A percentile compares a stretch with the other conserved stretches of the same genome.
Conservation (phyloP, 2,113 vertebrate species). For the Grammomys surdaster region DNA sequence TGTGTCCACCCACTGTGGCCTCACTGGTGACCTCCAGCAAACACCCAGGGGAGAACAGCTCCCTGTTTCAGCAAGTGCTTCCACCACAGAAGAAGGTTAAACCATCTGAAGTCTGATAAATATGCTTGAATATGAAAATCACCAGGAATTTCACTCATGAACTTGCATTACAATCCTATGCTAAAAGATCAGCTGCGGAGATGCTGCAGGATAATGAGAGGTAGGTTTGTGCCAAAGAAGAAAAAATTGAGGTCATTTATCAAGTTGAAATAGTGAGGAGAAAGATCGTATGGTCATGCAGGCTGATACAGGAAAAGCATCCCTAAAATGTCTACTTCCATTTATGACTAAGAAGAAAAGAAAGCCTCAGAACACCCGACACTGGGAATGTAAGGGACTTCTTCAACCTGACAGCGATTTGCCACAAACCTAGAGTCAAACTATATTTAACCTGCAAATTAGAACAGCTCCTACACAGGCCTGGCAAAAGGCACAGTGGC, state of each 20-base stretch:
- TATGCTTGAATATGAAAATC: not conserved
- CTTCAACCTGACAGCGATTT: constrained; percentile 4
- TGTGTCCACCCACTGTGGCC: not conserved
- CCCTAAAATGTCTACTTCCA: constrained; percentile 35
- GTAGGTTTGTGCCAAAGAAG: constrained; percentile 47
- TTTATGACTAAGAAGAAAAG: constrained; percentile 42
- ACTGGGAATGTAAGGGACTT: constrained; percentile 3
- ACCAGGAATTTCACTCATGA: not conserved
- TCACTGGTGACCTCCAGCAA: not conserved
- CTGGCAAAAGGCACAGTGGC: not conserved
- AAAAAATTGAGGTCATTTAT: not conserved
- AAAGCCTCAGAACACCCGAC: not conserved
- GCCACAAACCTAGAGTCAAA: constrained; percentile 7
- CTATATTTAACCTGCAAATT: not conserved
- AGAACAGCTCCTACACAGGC: not conserved
- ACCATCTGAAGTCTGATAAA: not conserved
- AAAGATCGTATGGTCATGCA: not conserved
- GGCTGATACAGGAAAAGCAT: constrained; percentile 41
- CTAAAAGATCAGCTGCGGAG: not conserved
- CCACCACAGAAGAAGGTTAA: not conserved
- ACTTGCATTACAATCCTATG: not conserved
- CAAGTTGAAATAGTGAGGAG: not conserved
- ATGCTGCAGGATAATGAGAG: not conserved
- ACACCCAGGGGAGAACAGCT: not conserved
- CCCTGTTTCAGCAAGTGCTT: constrained; percentile 48